These are phyloP conservation scores for Kryptolebias marmoratus DNA, from an alignment of 2,113 vertebrate genomes.

Conservation along the genomic window DNA sequence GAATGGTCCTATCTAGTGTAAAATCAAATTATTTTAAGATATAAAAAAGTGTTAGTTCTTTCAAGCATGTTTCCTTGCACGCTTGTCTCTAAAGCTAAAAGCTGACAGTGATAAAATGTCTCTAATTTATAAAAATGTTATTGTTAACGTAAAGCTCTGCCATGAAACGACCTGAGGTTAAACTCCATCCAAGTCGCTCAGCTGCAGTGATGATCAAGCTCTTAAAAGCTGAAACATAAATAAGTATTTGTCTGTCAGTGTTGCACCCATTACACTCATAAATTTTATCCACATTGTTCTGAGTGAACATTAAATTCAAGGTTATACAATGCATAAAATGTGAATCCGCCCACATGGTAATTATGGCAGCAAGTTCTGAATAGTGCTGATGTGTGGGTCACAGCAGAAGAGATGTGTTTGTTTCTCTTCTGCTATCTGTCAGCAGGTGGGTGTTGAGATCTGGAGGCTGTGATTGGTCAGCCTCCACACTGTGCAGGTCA, in stretches of 20 bases:
- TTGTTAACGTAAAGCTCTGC: not conserved
- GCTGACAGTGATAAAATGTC: no score
- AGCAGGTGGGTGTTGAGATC: not conserved
- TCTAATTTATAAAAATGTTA: no score
- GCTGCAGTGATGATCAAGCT: not conserved
- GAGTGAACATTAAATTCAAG: not conserved
- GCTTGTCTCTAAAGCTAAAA: not conserved
- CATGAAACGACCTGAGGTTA: not conserved
- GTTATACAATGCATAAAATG: not conserved
- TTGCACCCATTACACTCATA: not conserved
- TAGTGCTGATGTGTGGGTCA: not conserved
- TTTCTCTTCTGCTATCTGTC: not conserved
- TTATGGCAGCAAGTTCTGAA: not conserved
- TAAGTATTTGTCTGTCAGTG: not conserved
- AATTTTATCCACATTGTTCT: not conserved
- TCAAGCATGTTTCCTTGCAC: no score
- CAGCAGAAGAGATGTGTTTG: not conserved
- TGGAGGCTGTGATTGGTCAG: conserved; percentile 28
- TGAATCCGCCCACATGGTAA: not conserved
- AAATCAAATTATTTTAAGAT: not conserved
- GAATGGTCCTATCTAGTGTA: no score
- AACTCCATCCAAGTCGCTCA: not conserved
- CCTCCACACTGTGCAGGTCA: conserved; percentile 9
- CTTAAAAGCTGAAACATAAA: not conserved
- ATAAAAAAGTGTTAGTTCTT: not conserved